Percentiles rank a stretch among this genome's conserved stretches.
Evolutionary conservation across 2,113 vertebrate species (phyloP).

Genomic region (Murina feae): DNA sequence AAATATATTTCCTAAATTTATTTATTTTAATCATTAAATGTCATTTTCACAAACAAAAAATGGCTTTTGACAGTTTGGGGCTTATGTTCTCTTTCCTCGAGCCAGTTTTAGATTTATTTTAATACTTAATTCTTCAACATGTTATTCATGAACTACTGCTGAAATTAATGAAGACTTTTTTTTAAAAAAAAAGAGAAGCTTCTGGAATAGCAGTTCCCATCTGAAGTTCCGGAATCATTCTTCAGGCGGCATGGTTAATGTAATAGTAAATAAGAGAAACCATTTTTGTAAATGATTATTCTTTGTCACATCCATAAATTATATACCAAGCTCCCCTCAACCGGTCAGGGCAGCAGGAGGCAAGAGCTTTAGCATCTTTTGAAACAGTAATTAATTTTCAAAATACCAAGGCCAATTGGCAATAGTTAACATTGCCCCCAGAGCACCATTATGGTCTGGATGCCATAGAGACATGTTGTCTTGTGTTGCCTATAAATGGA

Average conservation of each 20-base stretch:
- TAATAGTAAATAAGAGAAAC: constrained; percentile 4
- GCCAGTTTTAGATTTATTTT: neutral
- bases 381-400: constrained; percentile 62
- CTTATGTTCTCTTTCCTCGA: neutral
- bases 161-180: neutral
- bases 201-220: neutral
- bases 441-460: constrained; percentile 40
- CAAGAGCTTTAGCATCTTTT: constrained; percentile 38
- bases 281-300: constrained; percentile 29
- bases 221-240: neutral
- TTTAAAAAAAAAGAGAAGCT: neutral
- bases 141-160: neutral
- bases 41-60: neutral
- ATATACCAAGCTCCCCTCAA: constrained; percentile 42
- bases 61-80: neutral
- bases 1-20: neutral
- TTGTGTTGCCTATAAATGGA: constrained; percentile 69
- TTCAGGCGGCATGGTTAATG: neutral
- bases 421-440: constrained; percentile 47
- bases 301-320: constrained; percentile 46
- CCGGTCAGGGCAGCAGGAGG: constrained; percentile 29
- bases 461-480: constrained; percentile 52
- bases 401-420: constrained; percentile 66
- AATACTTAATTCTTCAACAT: constrained; percentile 3
- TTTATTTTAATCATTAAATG: neutral